These are phyloP conservation scores for Anoncus sp. DNA, from an alignment of 2,888 invertebrate genomes.

Conservation along the genomic window DNA sequence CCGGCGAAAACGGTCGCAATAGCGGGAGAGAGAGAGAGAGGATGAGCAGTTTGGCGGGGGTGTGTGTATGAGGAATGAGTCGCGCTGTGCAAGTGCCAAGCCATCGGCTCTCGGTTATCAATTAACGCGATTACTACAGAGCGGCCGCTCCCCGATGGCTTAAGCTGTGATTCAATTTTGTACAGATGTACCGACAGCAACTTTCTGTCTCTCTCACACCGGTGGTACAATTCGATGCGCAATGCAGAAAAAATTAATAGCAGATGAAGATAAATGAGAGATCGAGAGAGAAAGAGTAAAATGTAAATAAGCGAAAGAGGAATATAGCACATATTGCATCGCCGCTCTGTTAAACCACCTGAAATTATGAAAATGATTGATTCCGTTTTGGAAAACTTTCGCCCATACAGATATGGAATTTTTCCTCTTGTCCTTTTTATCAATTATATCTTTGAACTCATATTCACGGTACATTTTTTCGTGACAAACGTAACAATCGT, in stretches of 20 bases:
- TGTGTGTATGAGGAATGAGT: conserved; percentile 52
- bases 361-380: conserved; percentile 51
- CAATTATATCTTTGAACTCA: conserved; percentile 21
- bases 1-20: conserved; percentile 45
- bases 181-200: conserved; percentile 59
- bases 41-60: conserved; percentile 11
- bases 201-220: conserved; percentile 28
- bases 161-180: conserved; percentile 78
- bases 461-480: conserved; percentile 7
- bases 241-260: conserved; percentile 29
- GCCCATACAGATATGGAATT: conserved; percentile 3
- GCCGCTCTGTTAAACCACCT: conserved; percentile 14
- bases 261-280: conserved; percentile 43
- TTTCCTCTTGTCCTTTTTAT: background rate
- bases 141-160: conserved; percentile 71
- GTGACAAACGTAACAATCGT: conserved; percentile 22
- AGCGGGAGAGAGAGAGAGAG: conserved; percentile 34
- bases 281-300: conserved; percentile 20
- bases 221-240: conserved; percentile 22
- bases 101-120: conserved; percentile 77
- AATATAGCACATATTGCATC: background rate
- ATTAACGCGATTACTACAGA: conserved; percentile 74
- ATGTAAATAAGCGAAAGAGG: conserved; percentile 39
- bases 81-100: conserved; percentile 60
- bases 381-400: conserved; percentile 32